phyloP scores from a whole-genome alignment of 2,888 invertebrate species.

The Leptarthrus brevirostris region DNA sequence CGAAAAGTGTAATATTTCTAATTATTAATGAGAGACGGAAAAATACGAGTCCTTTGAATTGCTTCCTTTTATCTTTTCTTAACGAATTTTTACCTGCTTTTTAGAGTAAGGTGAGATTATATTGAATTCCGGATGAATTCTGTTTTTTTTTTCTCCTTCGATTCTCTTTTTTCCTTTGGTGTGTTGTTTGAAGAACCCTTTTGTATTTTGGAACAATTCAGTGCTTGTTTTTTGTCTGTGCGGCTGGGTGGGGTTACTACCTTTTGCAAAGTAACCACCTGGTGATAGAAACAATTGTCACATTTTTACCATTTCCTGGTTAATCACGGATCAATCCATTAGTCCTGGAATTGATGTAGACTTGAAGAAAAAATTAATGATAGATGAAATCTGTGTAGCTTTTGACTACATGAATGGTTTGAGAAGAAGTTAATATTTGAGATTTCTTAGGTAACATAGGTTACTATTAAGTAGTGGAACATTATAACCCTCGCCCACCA shows the following conservation, averaged over 20 bases:
- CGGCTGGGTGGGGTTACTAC: neutral
- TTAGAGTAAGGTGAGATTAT: neutral
- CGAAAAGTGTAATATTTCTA: constrained; percentile 14
- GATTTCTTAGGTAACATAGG: too few species aligned
- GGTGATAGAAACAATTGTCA: too few species aligned
- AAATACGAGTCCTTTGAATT: neutral
- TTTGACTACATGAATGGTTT: too few species aligned
- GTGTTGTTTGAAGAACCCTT: neutral
- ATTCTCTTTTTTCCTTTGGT: neutral
- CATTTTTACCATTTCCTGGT: too few species aligned
- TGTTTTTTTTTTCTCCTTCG: neutral
- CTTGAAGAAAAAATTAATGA: too few species aligned
- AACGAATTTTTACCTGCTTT: neutral
- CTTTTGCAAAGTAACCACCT: neutral
- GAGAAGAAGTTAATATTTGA: too few species aligned
- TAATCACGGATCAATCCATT: too few species aligned
- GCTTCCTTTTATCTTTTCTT: neutral
- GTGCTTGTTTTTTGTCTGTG: neutral
- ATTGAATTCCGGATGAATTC: neutral
- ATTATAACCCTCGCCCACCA: too few species aligned
- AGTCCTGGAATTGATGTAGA: too few species aligned
- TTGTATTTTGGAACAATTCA: neutral
- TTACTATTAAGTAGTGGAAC: too few species aligned
- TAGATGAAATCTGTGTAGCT: too few species aligned
- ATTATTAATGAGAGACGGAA: neutral